Base-by-base conservation (phyloP, 2,113 vertebrate species). In the Anoplopoma fimbria region DNA sequence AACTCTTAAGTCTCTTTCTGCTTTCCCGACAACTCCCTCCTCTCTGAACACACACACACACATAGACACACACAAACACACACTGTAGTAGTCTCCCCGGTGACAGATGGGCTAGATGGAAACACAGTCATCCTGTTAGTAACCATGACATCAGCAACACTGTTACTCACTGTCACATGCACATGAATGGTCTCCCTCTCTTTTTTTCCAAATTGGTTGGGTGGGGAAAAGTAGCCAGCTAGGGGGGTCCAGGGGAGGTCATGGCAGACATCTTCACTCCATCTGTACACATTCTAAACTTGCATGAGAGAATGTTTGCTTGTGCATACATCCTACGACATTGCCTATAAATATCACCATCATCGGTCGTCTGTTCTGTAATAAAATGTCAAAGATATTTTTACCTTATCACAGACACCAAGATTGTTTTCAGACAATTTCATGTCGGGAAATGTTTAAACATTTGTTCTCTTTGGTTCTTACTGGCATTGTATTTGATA, bases 71-170 rank as follows among this genome's bases (percentile, higher is more conserved):
- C 61, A 69, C 58, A 38, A 23, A 33, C 60, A 53, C 6, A 29
- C 62, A 58, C 34, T 72, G 83, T 58, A 72, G 85, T 71, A 57
- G 75, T 86, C 90, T 82, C 60, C 68, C 74, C 72, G 53, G 82
- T 88, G 88, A 88, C 89, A 92, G 90, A 90, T 89, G 90, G 92
- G 65, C 75, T 77, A 10, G 76, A 90, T 80, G 82, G 69, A 91
- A 85, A 88, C 79, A 84, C 72, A 82, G 87, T 88, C 88, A 89
- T 86, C 85, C 80, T 89, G 83, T 87, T 91, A 83, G 82, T 72
- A 91, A 91, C 77, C 81, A 77, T 92, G 75, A 90, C 85, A 88
- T 91, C 87, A 88, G 83, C 84, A 65, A 79, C 69, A 51, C 62
- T 69, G 42, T 68, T 83, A 69, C 72, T 69, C 71, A 77, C 57